Evolutionary conservation across 2,888 invertebrate genomes (phyloP), one percentile per base, ranked within the genome.

Genomic region (Apodemia duryi): DNA sequence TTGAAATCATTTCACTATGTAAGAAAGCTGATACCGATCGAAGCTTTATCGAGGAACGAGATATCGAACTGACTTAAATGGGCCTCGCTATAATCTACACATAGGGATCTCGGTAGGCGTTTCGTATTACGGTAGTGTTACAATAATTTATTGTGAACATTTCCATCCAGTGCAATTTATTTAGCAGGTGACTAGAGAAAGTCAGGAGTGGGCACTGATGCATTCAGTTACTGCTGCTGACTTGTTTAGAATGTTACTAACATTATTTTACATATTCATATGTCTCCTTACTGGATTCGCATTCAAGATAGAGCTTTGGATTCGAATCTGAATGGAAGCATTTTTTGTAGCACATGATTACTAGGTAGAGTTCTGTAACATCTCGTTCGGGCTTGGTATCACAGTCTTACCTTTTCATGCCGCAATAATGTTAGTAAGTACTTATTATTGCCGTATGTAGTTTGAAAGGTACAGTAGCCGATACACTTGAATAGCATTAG

Each of bases 141-240:
- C 77, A 74, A 78, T 82, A 82, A 84, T 84, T 86, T 84, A 83
- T 71, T 80, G 77, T 77, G 76, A 77, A 81, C 78, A 77, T 81
- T 84, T 80, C 79, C 80, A 83, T 82, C 81, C 73, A 71, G 67
- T 74, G 72, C 72, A 77, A 84, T 83, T 82, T 84, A 84, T 85
- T 81, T 79, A 78, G 78, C 84, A 81, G 78, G 83, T 84, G 83
- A 81, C 80, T 79, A 65, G 78, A 78, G 78, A 78, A 75, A 80
- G 80, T 76, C 11, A 54, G 74, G n/a, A 46, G 46, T 46, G 46
- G 46, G 75, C 74, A 77, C 73, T 70, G 72, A 73, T 66, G 61
- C 62, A 46, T 11, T 43, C 32, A 11, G 64, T 43, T 62, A 63
- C 41, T 63, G 54, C 61, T 38, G 28, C 60, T 61, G 41, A 13